Percentiles rank a stretch among this genome's conserved stretches.
phyloP scores from a whole-genome alignment of 1,140 invertebrate genomes.

The Agraylea sexmaculata region DNA sequence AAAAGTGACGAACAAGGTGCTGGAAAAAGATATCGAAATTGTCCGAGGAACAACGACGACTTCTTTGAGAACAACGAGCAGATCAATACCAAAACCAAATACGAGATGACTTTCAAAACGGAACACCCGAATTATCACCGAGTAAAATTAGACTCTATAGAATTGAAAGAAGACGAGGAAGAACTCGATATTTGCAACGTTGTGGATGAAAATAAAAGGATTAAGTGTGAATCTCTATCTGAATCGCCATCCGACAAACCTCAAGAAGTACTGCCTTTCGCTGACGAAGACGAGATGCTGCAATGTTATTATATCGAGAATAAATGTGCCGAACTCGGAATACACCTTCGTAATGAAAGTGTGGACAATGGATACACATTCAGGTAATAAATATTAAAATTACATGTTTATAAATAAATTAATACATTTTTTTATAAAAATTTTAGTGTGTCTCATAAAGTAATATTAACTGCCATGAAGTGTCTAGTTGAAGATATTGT shows the following conservation, averaged over 20 bases:
- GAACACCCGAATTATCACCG: no score
- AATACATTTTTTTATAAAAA: background rate
- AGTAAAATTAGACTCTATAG: no score
- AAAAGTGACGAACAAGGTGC: no score
- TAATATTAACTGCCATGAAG: constrained; percentile 26
- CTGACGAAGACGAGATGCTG: constrained; percentile 24
- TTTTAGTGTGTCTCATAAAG: constrained; percentile 27
- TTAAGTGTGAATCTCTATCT: constrained; percentile 13
- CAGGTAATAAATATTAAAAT: constrained; percentile 22
- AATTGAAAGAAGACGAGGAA: no score
- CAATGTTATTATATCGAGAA: constrained; percentile 28
- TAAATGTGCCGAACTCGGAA: constrained; percentile 29
- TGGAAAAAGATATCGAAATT: no score
- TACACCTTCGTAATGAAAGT: constrained; percentile 31
- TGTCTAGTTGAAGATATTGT: constrained; percentile 28
- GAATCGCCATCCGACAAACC: no score
- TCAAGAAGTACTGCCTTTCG: constrained; percentile 25
- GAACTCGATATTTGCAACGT: constrained; percentile 25
- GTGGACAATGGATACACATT: constrained; percentile 30
- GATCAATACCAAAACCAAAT: no score
- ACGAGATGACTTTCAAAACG: no score
- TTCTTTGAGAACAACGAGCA: no score
- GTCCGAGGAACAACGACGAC: no score
- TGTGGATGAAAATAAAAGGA: no score
- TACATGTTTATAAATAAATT: background rate